Evolutionary conservation across 1,140 invertebrate genomes (phyloP).

Genomic region (Drosophila mayri): DNA sequence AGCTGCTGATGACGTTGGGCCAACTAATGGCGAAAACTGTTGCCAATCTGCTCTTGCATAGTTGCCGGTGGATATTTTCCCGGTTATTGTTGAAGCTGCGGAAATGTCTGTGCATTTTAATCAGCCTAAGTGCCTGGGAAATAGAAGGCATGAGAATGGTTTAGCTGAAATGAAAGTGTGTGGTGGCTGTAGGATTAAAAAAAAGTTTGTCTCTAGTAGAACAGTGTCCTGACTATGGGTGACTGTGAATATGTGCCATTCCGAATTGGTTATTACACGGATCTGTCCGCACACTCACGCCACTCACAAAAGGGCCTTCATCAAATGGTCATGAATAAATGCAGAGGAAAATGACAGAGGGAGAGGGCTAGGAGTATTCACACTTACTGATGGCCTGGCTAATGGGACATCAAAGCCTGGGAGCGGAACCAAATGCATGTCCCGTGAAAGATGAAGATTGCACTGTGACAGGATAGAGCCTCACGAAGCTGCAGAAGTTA

Average conservation of each 20-base stretch:
- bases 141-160: constrained; percentile 8
- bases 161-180: constrained; percentile 19
- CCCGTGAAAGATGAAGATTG: neutral
- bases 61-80: constrained; percentile 28
- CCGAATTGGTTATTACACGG: constrained; percentile 74
- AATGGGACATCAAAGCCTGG: constrained; percentile 20
- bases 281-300: constrained; percentile 25
- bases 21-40: constrained; percentile 54
- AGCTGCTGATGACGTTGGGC: constrained; percentile 34
- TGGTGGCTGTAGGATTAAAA: constrained; percentile 59
- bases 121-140: constrained; percentile 74
- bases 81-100: constrained; percentile 51
- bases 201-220: constrained; percentile 53
- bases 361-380: constrained; percentile 7
- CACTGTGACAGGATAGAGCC: neutral
- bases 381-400: constrained; percentile 22
- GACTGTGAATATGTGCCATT: constrained; percentile 57
- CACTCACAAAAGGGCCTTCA: constrained; percentile 1
- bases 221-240: constrained; percentile 1
- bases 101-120: constrained; percentile 76
- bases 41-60: constrained; percentile 23
- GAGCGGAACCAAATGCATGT: constrained; percentile 5
- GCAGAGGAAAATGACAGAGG: constrained; percentile 11
- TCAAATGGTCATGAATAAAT: constrained; percentile 57
- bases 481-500: neutral